Conservation (phyloP, 2,888 invertebrate genomes). For the Brachynemurus nebulosus region DNA sequence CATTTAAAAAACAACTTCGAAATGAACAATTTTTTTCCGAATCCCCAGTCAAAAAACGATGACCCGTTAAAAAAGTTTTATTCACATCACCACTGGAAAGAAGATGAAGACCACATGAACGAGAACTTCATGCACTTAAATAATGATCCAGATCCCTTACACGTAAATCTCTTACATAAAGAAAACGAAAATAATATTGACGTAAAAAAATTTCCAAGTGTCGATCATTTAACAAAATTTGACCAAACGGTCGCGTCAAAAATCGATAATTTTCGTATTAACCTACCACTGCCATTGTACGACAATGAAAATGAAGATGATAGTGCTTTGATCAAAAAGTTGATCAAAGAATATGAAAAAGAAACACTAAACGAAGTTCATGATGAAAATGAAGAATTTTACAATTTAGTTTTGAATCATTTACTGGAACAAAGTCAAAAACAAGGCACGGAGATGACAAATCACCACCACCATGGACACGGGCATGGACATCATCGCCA, state of each 20-base stretch:
- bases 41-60: too few species aligned
- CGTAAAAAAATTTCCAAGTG: slow-evolving; percentile 4
- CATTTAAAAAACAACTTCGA: too few species aligned
- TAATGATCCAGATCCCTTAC: too few species aligned
- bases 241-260: slow-evolving; percentile 4
- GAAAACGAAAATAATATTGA: neutral
- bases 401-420: neutral
- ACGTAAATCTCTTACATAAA: slow-evolving; percentile 7
- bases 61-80: neutral
- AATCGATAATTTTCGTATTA: neutral
- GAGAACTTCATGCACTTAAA: neutral
- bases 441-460: neutral
- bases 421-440: neutral
- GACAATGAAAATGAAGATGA: neutral
- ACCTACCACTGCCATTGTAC: neutral
- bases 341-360: neutral
- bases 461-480: slow-evolving; percentile 10
- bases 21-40: too few species aligned
- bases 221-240: slow-evolving; percentile 4
- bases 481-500: slow-evolving; percentile 7
- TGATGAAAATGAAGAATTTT: slow-evolving; percentile 1
- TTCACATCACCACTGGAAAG: neutral
- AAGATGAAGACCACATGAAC: neutral
- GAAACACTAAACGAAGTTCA: neutral
- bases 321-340: neutral